Base-by-base conservation (phyloP, 2,113 vertebrate genomes). In the Heterotis niloticus region DNA sequence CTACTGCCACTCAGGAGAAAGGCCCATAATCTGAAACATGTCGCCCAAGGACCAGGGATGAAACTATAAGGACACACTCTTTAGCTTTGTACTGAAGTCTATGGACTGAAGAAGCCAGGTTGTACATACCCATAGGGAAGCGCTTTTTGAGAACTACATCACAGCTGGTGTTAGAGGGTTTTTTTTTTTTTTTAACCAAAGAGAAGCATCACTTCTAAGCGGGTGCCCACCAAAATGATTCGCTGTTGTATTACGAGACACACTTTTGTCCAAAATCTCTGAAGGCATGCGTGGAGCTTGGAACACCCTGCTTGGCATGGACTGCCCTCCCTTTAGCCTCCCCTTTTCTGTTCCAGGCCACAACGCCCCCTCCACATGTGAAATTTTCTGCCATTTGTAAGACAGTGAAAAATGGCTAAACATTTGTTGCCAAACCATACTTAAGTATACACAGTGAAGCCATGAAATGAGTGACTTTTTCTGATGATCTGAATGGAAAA, bases 301-400 rank as follows among this genome's bases (percentile, higher is more conserved):
- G 26, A 51, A 68, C 52, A 56, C 62, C 26, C 59, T 26, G 34
- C 34, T 44, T 44, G 34, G 34, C 26, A 13, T 60, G 4, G 67
- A 24, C 54, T 18, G 28, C 56, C 34, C 28, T 56, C 72, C 52
- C 24, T 62, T 7, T 67, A 62, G 71, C 20, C 64, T 56, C 5
- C 9, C 14, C 44, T 28, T 34, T 64, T 75, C 72, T 24, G 67
- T 44, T 59, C 14, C 1, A 10, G 24, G 59, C 76, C 26, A 20
- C 24, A 54, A 64, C 59, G n/a, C n/a, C n/a, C 20, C 64, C 10
- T 1, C 52, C 76, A 68, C 34, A 64, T 77, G 76, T 77, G 76
- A 77, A 75, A 80, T 56, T 74, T 64, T 80, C 52, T 80, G 72
- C 79, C 24, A 52, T 79, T 79, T 73, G 60, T 54, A 64, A 75